Conservation (phyloP, 2,888 invertebrate genomes). For the Automeris io region DNA sequence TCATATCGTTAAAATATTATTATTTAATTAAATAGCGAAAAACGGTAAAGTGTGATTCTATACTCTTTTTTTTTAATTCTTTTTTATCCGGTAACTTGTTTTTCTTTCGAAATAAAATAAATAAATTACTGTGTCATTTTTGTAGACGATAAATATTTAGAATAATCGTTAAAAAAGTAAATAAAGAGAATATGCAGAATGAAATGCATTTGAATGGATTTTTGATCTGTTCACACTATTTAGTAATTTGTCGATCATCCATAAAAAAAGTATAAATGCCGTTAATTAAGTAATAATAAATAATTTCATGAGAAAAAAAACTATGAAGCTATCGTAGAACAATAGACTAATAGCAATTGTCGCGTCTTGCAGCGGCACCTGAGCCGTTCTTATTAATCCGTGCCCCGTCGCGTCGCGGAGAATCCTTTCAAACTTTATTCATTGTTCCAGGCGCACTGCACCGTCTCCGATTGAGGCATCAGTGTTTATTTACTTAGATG, state of each 20-base stretch:
- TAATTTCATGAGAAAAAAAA: conserved; percentile 12
- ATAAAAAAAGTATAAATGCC: not conserved
- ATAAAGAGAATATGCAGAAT: not conserved
- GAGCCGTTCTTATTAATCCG: conserved; percentile 30
- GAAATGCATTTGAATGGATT: no score
- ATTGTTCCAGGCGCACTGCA: conserved; percentile 59
- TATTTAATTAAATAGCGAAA: no score
- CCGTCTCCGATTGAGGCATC: conserved; percentile 19
- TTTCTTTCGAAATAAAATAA: no score
- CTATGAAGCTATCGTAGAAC: conserved; percentile 8
- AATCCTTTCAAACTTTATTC: conserved; percentile 61
- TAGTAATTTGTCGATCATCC: no score
- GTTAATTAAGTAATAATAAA: not conserved
- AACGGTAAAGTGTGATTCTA: no score
- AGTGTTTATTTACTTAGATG: conserved; percentile 43
- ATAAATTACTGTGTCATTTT: no score
- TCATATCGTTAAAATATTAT: no score
- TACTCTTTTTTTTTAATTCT: no score
- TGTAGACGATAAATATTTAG: not conserved
- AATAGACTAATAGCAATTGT: conserved; percentile 9
- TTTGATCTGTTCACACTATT: no score
- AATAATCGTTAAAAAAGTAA: not conserved
- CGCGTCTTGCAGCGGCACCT: conserved; percentile 37
- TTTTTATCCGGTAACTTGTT: no score
- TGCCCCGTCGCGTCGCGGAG: conserved; percentile 32